Evolutionary conservation across 1,140 invertebrate genomes (phyloP), one percentile per base, ranked within the genome.

Genomic region (Drosophila nasuta): DNA sequence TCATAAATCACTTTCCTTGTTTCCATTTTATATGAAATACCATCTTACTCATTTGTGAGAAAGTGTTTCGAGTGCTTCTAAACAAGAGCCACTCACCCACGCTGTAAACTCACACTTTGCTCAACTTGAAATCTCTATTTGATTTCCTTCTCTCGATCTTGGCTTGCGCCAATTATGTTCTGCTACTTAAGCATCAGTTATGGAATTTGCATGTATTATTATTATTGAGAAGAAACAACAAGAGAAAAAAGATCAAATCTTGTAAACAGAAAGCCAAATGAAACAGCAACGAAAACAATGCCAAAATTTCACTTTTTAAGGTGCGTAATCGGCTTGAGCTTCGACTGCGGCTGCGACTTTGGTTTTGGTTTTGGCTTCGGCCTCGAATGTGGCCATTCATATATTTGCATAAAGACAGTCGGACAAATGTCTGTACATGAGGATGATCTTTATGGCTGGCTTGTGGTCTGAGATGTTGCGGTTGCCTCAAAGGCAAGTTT

Each of bases 281-380:
- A 43, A 43, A 43, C 41, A 43, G 13, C 41, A 43, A 13, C 35
- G 10, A 69, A 87, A 77, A 89, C 68, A 87, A 69, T 69, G 52
- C 65, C 65, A 80, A 72, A 88, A 79, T 88, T 88, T 88, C 85
- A 88, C 85, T 88, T 88, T 88, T 88, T 85, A 89, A 88, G 85
- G 86, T 88, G 85, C 85, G 86, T 88, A 89, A 88, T 89, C 85
- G 81, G 81, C 71, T 46, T 75, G 38, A 5, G 46, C 15, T 33
- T 25, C 20, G 20, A 25, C 20, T 33, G 6, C 33, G 33, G 33
- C 30, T 33, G 7, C 41, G 41, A 13, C 41, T 4, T 45, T 13
- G 41, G 41, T 11, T 5, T 7, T 6, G 33, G 33, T n/a, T 4
- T 45, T 13, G 41, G 41, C 3, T 5, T 7, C 6, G 33, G 33